Conservation (phyloP, 2,113 vertebrate genomes). For the Hiodon alosoides region DNA sequence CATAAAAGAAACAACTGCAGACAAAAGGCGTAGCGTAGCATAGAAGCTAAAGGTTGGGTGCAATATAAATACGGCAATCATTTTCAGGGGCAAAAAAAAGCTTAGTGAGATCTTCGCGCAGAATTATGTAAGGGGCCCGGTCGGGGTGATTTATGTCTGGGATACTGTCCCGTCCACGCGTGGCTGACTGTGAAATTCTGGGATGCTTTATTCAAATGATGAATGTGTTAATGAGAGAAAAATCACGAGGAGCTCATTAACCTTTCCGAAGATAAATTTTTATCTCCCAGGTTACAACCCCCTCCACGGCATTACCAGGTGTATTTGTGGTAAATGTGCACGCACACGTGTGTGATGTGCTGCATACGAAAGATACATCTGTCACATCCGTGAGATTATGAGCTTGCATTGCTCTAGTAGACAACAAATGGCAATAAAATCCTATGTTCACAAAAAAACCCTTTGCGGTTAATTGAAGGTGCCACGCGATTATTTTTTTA, state of each 20-base stretch:
- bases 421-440: neutral
- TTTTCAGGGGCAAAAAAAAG: constrained; percentile 27
- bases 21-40: neutral
- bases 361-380: constrained; percentile 27
- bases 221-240: constrained; percentile 37
- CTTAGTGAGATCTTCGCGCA: constrained; percentile 20
- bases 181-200: constrained; percentile 3
- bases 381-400: constrained; percentile 23
- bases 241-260: constrained; percentile 38
- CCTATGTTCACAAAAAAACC: no score
- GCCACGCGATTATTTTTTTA: no score
- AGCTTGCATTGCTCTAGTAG: neutral
- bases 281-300: constrained; percentile 25
- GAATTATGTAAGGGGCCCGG: constrained; percentile 15
- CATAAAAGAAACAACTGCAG: neutral
- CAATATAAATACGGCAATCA: constrained; percentile 15
- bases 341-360: constrained; percentile 22
- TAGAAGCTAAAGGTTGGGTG: neutral
- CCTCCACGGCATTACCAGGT: constrained; percentile 29
- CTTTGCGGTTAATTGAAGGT: no score
- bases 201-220: constrained; percentile 36
- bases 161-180: neutral
- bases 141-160: constrained; percentile 29
- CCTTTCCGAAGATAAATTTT: constrained; percentile 27
- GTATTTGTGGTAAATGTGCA: constrained; percentile 29